phyloP scores from a whole-genome alignment of 2,888 invertebrate species.

The Tetropium fuscum region DNA sequence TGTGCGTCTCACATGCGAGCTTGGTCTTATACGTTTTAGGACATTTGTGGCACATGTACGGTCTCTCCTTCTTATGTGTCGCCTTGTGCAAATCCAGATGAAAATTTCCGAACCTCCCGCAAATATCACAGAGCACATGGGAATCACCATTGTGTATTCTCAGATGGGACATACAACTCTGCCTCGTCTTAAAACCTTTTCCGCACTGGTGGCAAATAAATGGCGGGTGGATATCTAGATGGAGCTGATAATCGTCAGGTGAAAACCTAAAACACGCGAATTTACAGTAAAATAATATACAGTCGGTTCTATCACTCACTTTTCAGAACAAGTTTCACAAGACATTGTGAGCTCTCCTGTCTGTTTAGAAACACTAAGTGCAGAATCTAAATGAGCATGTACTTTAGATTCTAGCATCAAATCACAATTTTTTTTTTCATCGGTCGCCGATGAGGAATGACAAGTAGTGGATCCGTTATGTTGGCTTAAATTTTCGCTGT shows the following conservation, averaged over 20 bases:
- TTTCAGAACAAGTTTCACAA: not conserved
- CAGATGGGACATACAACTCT: not conserved
- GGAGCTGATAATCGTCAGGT: not conserved
- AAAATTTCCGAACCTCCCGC: not conserved
- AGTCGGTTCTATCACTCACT: too few species aligned
- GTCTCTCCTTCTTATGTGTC: not conserved
- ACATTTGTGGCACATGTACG: not conserved
- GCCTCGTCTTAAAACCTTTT: slow-evolving; percentile 1
- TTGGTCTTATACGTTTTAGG: not conserved
- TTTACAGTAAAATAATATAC: too few species aligned
- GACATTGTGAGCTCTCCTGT: too few species aligned
- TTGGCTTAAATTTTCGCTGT: too few species aligned
- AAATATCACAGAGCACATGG: not conserved
- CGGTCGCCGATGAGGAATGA: too few species aligned
- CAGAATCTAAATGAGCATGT: too few species aligned
- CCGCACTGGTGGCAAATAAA: not conserved
- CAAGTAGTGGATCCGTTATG: too few species aligned
- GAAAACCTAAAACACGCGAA: not conserved
- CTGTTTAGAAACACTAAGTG: too few species aligned
- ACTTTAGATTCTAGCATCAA: too few species aligned
- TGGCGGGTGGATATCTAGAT: not conserved
- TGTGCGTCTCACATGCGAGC: not conserved
- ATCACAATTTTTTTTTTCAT: not conserved
- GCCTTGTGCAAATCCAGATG: not conserved
- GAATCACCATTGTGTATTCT: not conserved